phyloP scores from a whole-genome alignment of 2,888 invertebrate species.

The Drosophila neonasuta region DNA sequence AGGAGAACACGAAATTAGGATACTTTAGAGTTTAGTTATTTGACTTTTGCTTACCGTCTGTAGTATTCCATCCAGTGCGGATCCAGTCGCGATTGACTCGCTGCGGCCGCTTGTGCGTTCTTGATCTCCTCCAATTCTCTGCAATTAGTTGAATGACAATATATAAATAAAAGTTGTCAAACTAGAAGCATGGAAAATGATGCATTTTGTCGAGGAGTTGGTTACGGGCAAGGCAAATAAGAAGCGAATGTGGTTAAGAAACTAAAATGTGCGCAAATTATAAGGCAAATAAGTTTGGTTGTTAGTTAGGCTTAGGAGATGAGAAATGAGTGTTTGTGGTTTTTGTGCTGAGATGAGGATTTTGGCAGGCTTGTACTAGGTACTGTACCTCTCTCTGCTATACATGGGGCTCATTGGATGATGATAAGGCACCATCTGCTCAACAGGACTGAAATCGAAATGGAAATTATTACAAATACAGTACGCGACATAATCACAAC shows the following conservation, averaged over 20 bases:
- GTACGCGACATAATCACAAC: slow-evolving; percentile 43
- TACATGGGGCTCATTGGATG: slow-evolving; percentile 83
- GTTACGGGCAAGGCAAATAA: slow-evolving; percentile 52
- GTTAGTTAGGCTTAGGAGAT: slow-evolving; percentile 46
- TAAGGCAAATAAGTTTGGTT: slow-evolving; percentile 1
- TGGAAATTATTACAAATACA: slow-evolving; percentile 74
- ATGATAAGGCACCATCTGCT: slow-evolving; percentile 83
- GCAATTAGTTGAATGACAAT: slow-evolving; percentile 82
- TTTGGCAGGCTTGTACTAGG: slow-evolving; percentile 65
- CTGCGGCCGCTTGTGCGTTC: slow-evolving; percentile 85
- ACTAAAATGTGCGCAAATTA: slow-evolving; percentile 41
- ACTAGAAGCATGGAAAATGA: slow-evolving; percentile 19
- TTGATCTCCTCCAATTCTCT: slow-evolving; percentile 91
- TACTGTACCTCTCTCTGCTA: slow-evolving; percentile 83
- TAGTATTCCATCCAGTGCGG: slow-evolving; percentile 96
- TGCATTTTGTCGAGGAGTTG: slow-evolving; percentile 39
- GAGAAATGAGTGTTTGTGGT: slow-evolving; percentile 17
- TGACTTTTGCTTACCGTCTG: slow-evolving; percentile 82
- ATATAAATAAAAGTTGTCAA: slow-evolving; percentile 32
- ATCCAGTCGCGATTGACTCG: slow-evolving; percentile 87
- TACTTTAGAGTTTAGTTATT: neutral
- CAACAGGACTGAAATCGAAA: slow-evolving; percentile 83
- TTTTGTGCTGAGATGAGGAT: slow-evolving; percentile 53
- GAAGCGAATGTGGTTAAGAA: slow-evolving; percentile 33
- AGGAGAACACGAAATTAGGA: neutral